Percentiles rank a stretch among this genome's conserved stretches.
phyloP scores from a whole-genome alignment of 2,113 vertebrate species.

The Neomonachus schauinslandi region DNA sequence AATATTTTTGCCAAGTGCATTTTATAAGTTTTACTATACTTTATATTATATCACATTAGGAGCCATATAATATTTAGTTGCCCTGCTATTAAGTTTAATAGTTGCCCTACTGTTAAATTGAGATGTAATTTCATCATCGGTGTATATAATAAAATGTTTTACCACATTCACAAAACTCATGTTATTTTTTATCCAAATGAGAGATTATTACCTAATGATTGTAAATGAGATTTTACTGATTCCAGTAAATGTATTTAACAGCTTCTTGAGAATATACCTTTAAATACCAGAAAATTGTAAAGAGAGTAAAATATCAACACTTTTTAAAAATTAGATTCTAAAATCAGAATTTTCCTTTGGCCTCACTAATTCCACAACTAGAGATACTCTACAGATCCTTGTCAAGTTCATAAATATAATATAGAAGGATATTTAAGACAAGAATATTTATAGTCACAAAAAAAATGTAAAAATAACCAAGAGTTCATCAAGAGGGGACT shows the following conservation, averaged over 20 bases:
- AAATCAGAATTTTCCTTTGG: neutral
- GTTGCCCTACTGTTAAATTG: neutral
- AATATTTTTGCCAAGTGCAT: neutral
- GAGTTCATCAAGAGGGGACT: neutral
- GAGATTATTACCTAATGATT: neutral
- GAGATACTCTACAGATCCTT: neutral
- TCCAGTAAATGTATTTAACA: neutral
- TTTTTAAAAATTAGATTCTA: slow-evolving; percentile 12
- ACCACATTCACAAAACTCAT: neutral
- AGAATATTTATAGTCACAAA: neutral
- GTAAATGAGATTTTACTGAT: slow-evolving; percentile 4
- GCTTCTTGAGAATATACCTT: neutral
- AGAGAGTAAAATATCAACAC: neutral
- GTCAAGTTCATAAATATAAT: neutral
- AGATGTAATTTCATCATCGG: slow-evolving; percentile 15
- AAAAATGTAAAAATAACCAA: neutral
- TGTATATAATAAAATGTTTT: neutral
- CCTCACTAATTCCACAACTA: neutral
- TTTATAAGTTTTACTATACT: neutral
- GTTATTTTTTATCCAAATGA: slow-evolving; percentile 13
- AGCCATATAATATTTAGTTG: neutral
- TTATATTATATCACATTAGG: neutral
- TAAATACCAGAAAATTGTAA: slow-evolving; percentile 22
- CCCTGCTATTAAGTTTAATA: slow-evolving; percentile 4
- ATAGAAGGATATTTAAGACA: neutral